Evolutionary conservation across 92 coral and sea anemone genomes (phyloP).

Genomic region (Pocillopora meandrina): DNA sequence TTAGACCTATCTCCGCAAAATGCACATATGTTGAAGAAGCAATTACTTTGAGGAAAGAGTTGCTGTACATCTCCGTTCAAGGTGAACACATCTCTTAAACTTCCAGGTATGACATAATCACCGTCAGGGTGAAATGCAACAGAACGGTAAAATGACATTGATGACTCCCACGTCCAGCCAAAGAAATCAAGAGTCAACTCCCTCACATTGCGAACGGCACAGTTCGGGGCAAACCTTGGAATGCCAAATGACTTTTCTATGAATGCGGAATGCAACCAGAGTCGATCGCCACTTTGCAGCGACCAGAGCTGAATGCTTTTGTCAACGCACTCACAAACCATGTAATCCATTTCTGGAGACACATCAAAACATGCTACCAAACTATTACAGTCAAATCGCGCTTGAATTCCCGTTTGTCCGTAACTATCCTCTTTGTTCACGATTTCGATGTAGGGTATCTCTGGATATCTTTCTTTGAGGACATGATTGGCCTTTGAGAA

Average conservation of each 20-base stretch:
- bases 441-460: conserved; percentile 2
- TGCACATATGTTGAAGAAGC: not conserved
- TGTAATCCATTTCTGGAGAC: conserved; percentile 24
- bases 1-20: not conserved
- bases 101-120: not conserved
- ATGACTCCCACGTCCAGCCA: no score
- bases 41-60: not conserved
- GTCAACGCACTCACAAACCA: conserved; percentile 26
- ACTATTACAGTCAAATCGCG: conserved; percentile 15
- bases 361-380: conserved; percentile 20
- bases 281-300: conserved; percentile 16
- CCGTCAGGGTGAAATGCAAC: not conserved
- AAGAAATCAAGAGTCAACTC: not conserved
- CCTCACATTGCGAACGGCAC: not conserved
- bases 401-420: not conserved
- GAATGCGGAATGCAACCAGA: not conserved
- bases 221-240: not conserved
- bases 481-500: not conserved
- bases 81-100: not conserved
- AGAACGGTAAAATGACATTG: not conserved
- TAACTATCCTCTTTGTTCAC: not conserved
- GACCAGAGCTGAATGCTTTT: conserved; percentile 21
- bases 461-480: not conserved
- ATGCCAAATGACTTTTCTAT: not conserved
- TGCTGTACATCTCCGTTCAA: not conserved